Base-by-base conservation (phyloP, 2,113 vertebrate species). In the Tympanuchus pallidicinctus region DNA sequence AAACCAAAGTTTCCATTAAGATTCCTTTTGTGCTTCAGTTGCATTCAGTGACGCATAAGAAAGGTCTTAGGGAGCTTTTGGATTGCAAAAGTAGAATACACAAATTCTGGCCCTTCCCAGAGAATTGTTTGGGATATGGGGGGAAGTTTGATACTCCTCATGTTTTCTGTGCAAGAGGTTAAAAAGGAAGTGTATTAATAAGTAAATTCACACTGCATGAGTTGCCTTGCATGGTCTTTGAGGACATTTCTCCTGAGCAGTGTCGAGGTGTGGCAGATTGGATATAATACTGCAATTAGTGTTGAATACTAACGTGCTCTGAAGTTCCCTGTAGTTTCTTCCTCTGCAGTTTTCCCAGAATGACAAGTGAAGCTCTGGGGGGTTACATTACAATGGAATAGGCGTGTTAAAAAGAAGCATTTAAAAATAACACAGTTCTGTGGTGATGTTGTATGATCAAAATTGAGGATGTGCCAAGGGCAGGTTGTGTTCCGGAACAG, bases 181-280 rank as follows among this genome's bases (percentile, higher is more conserved):
- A 18, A 20, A 27, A 69, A 40, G 54, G 22, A 64, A 17, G 20
- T 40, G n/a, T 56, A 40, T 64, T 32, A 69, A 22, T 22, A 15
- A 34, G 18, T 56, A 48, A 82, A 73, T 52, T 50, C 0, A 1
- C 22, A 73, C 14, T 19, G 52, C 2, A 0, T 36, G n/a, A 60
- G 17, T 28, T 66, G 21, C 6, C 34, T 10, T 24, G 5, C 3
- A 11, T 1, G 0, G 43, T 42, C 5, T 21, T 16, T 8, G 48
- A 70, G 69, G 63, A 36, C 10, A 0, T 65, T 76, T 57, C 52
- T 82, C 32, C 27, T 1, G 0, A 16, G 28, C 2, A 6, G 48
- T 12, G 22, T 43, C 57, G 30, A 32, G 18, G 22, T 63, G 14
- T 25, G 24, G 34, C 5, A 10, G 10, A 32, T 30, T 56, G 5